Evolutionary conservation across 2,113 vertebrate species (phyloP).

Genomic region (Bufo bufo): DNA sequence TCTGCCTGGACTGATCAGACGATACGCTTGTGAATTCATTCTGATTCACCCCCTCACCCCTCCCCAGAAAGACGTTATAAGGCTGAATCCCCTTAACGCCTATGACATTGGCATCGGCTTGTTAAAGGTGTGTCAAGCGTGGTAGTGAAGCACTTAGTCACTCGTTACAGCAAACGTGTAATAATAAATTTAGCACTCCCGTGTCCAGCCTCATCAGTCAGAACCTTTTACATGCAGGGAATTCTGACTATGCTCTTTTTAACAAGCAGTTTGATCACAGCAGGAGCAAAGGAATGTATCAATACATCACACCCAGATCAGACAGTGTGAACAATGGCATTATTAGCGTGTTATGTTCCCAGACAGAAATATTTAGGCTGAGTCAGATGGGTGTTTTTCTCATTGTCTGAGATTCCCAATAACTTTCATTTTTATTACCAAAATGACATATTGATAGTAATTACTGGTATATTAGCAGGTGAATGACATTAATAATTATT

Average conservation of each 20-base stretch:
- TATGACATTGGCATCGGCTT: conserved; percentile 10
- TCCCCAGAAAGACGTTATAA: background rate
- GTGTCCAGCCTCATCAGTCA: background rate
- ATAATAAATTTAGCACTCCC: background rate
- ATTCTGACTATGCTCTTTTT: background rate
- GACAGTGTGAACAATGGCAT: background rate
- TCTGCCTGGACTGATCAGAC: background rate
- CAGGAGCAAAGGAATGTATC: background rate
- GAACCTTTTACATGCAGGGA: background rate
- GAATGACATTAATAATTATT: background rate
- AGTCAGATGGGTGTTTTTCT: conserved; percentile 23
- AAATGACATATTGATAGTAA: conserved; percentile 1
- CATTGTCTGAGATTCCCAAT: background rate
- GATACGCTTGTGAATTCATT: background rate
- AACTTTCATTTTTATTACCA: conserved; percentile 30
- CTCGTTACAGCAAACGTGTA: background rate
- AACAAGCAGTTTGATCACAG: conserved; percentile 6
- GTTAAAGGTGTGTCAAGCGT: conserved; percentile 9
- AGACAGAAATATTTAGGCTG: background rate
- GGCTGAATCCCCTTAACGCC: conserved; percentile 10
- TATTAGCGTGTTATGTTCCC: background rate
- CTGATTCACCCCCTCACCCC: conserved; percentile 37
- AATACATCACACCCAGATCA: conserved; percentile 21
- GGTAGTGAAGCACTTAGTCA: background rate
- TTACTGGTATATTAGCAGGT: background rate